Conservation (phyloP, 2,797 vertebrate species). For the Phylloscopus collybita region DNA sequence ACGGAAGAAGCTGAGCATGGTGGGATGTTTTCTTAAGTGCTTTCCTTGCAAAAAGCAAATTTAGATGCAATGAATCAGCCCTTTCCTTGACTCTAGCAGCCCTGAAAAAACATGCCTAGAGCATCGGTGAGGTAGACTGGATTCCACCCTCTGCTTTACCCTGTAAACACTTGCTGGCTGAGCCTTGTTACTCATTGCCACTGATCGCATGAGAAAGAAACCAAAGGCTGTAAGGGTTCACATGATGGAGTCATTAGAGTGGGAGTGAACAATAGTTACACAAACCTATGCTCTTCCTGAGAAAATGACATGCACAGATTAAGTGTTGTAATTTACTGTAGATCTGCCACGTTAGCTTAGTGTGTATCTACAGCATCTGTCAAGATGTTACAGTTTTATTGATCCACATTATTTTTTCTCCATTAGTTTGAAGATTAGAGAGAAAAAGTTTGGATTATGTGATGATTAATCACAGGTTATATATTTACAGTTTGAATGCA, state of each 20-base stretch:
- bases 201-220: not conserved
- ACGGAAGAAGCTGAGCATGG: not conserved
- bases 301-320: conserved; percentile 14
- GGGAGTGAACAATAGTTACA: conserved; percentile 1
- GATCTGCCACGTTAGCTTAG: not conserved
- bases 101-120: not conserved
- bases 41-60: not conserved
- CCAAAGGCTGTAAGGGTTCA: not conserved
- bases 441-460: not conserved
- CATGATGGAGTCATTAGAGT: conserved; percentile 3
- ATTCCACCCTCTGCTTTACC: not conserved
- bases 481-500: conserved; percentile 21
- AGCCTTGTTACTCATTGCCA: conserved; percentile 9
- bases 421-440: conserved; percentile 30
- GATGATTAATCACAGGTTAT: conserved; percentile 46
- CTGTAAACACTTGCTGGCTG: not conserved
- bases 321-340: not conserved
- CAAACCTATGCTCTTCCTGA: not conserved
- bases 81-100: not conserved
- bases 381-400: not conserved
- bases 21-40: not conserved
- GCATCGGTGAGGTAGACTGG: not conserved
- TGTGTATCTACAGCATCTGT: not conserved
- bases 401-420: conserved; percentile 30
- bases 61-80: not conserved